phyloP scores from a whole-genome alignment of 1,140 invertebrate species.

The Gryllus bimaculatus region DNA sequence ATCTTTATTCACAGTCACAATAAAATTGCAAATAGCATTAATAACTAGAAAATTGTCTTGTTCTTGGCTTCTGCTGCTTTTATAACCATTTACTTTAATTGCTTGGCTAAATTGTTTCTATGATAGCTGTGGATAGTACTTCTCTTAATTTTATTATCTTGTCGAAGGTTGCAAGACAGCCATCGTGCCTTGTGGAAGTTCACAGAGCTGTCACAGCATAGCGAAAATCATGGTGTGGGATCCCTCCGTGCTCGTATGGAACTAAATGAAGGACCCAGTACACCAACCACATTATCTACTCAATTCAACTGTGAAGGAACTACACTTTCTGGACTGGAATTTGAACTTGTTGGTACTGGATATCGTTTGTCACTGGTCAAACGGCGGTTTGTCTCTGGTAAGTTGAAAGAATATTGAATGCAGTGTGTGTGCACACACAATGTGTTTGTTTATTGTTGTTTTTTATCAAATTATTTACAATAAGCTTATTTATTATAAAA shows the following conservation, averaged over 20 bases:
- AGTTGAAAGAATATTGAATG: constrained; percentile 25
- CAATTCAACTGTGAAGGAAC: constrained; percentile 94
- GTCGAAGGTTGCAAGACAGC: constrained; percentile 59
- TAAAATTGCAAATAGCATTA: too few relatives aligned
- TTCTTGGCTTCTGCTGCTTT: background rate
- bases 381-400: constrained; percentile 86
- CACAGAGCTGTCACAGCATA: constrained; percentile 81
- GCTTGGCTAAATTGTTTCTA: background rate
- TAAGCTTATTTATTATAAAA: too few relatives aligned
- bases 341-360: constrained; percentile 77
- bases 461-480: too few relatives aligned
- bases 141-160: background rate
- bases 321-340: constrained; percentile 86
- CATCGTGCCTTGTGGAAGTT: constrained; percentile 84
- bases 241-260: constrained; percentile 84
- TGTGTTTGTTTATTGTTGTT: too few relatives aligned
- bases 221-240: constrained; percentile 78
- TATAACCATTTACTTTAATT: background rate
- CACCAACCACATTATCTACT: constrained; percentile 71
- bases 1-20: too few relatives aligned
- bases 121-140: too few relatives aligned
- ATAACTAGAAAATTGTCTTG: too few relatives aligned
- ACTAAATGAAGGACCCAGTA: constrained; percentile 66
- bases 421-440: too few relatives aligned
- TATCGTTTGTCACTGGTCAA: constrained; percentile 91